Evolutionary conservation across 37 sponge, comb jelly and placozoan species (phyloP).

Genomic region (Geodia barretti): DNA sequence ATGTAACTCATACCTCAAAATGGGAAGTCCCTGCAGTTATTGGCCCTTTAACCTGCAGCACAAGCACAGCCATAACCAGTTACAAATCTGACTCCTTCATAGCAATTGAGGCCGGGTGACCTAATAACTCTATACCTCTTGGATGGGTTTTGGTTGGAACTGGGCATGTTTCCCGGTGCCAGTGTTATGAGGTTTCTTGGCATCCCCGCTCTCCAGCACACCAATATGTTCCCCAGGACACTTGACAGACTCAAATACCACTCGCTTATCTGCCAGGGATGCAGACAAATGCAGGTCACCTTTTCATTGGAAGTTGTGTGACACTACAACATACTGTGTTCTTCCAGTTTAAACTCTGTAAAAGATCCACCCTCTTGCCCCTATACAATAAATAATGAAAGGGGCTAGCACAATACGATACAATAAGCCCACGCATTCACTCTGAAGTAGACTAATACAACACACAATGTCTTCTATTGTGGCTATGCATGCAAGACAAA

Average conservation of each 20-base stretch:
- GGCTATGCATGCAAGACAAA: not conserved
- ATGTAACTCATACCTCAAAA: not conserved
- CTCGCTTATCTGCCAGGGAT: not conserved
- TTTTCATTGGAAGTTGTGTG: too few relatives aligned
- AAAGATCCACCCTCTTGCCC: not conserved
- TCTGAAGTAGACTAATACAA: not conserved
- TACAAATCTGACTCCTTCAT: too few relatives aligned
- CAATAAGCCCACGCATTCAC: not conserved
- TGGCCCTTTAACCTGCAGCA: not conserved
- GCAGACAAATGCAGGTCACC: too few relatives aligned
- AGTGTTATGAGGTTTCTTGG: conserved; percentile 33
- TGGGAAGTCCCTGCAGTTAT: not conserved
- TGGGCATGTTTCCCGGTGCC: conserved; percentile 22
- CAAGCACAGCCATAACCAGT: too few relatives aligned
- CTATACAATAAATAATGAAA: not conserved
- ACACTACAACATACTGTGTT: not conserved
- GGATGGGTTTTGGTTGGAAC: conserved; percentile 18
- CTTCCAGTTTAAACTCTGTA: not conserved
- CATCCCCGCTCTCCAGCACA: conserved; percentile 25
- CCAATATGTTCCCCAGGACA: conserved; percentile 50
- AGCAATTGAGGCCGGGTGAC: too few relatives aligned
- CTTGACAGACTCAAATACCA: conserved; percentile 47
- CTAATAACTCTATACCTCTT: conserved; percentile 19
- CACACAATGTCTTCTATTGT: too few relatives aligned
- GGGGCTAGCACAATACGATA: not conserved